These are phyloP conservation scores for Platycheirus rosarum DNA, from an alignment of 2,888 invertebrate species.

Conservation along the genomic window DNA sequence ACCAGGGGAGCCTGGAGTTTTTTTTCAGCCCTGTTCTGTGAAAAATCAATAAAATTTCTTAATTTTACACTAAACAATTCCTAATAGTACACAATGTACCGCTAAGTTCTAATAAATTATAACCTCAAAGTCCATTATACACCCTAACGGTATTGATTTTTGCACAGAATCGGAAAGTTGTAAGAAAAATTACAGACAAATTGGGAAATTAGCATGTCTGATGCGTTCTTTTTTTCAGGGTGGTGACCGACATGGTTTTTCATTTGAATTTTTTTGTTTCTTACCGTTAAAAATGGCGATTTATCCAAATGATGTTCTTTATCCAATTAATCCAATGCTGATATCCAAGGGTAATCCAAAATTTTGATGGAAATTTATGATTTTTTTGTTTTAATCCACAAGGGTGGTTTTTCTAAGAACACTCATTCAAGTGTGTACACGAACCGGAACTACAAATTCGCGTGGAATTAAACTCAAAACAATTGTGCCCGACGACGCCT, in stretches of 20 bases:
- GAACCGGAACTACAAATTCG: conserved; percentile 68
- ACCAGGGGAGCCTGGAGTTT: conserved; percentile 36
- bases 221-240: conserved; percentile 47
- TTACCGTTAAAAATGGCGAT: conserved; percentile 48
- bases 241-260: conserved; percentile 52
- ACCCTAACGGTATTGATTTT: conserved; percentile 30
- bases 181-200: conserved; percentile 11
- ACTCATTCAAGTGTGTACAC: conserved; percentile 58
- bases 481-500: conserved; percentile 69
- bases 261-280: conserved; percentile 29
- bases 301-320: conserved; percentile 50
- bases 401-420: conserved; percentile 50
- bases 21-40: conserved; percentile 42
- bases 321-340: conserved; percentile 49
- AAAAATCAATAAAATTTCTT: conserved; percentile 66
- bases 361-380: conserved; percentile 25
- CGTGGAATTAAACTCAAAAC: conserved; percentile 39
- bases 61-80: conserved; percentile 49
- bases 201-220: conserved; percentile 51
- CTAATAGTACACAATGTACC: conserved; percentile 29
- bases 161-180: neutral
- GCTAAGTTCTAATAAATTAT: neutral
- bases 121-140: neutral
- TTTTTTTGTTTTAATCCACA: conserved; percentile 57
- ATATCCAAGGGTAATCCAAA: conserved; percentile 66